A percentile compares a stretch with the other conserved stretches of the same genome.
phyloP scores from a whole-genome alignment of 1,140 invertebrate genomes.

The Tetramorium alpestre region DNA sequence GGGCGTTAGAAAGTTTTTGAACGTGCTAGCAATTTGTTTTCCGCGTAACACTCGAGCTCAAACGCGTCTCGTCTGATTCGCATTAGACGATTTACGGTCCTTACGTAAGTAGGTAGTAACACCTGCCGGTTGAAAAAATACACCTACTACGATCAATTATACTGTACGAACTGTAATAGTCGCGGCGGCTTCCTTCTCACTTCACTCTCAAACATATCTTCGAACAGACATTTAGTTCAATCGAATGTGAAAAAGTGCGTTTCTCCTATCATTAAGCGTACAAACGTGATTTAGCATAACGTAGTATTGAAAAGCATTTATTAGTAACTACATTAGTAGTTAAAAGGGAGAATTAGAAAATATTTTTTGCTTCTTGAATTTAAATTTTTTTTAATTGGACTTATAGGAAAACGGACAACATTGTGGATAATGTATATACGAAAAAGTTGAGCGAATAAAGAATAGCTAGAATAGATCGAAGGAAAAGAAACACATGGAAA shows the following conservation, averaged over 20 bases:
- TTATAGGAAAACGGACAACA: background rate
- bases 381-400: background rate
- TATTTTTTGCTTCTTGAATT: background rate
- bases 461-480: background rate
- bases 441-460: background rate
- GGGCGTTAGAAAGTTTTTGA: constrained; percentile 73
- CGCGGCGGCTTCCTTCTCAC: constrained; percentile 4
- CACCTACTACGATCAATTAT: constrained; percentile 40
- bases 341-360: background rate
- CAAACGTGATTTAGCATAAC: background rate
- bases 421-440: background rate
- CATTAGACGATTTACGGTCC: constrained; percentile 70
- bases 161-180: constrained; percentile 19
- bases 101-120: constrained; percentile 65
- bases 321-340: background rate
- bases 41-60: constrained; percentile 40
- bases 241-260: constrained; percentile 1
- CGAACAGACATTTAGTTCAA: background rate
- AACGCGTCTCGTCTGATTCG: constrained; percentile 58
- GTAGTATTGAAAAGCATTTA: background rate
- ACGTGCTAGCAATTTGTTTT: constrained; percentile 65
- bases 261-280: constrained; percentile 1
- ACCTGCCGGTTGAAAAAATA: constrained; percentile 22
- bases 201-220: background rate
- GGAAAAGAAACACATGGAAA: background rate